phyloP scores from a whole-genome alignment of 2,797 vertebrate genomes.

The Thunnus albacares region DNA sequence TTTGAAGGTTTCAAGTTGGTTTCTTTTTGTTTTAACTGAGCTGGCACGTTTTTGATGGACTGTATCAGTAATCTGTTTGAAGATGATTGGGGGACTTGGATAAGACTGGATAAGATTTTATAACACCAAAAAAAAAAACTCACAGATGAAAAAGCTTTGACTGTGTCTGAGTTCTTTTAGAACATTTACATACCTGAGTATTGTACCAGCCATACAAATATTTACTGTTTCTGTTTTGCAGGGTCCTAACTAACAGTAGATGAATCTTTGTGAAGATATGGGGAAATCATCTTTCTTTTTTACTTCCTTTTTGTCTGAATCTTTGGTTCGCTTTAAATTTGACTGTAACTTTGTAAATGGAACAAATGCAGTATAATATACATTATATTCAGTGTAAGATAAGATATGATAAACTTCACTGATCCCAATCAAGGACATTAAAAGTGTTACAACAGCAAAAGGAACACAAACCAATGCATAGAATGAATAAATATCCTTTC shows the following conservation, averaged over 20 bases:
- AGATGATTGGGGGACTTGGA: conserved; percentile 12
- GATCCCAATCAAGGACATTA: too few species aligned
- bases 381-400: not conserved
- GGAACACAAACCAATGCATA: too few species aligned
- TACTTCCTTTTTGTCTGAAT: not conserved
- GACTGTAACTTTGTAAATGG: not conserved
- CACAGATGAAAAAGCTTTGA: not conserved
- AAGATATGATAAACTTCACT: too few species aligned
- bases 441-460: too few species aligned
- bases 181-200: not conserved
- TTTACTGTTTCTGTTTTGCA: not conserved
- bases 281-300: not conserved
- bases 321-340: not conserved
- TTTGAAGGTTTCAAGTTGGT: not conserved
- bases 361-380: not conserved
- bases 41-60: not conserved
- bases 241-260: not conserved
- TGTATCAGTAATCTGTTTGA: not conserved
- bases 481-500: too few species aligned
- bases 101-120: not conserved
- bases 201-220: too few species aligned
- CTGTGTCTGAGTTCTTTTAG: not conserved
- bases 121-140: not conserved
- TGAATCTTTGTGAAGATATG: not conserved
- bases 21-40: conserved; percentile 18